Conservation (phyloP, 2,797 vertebrate species). For the Dicrostonyx torquatus region DNA sequence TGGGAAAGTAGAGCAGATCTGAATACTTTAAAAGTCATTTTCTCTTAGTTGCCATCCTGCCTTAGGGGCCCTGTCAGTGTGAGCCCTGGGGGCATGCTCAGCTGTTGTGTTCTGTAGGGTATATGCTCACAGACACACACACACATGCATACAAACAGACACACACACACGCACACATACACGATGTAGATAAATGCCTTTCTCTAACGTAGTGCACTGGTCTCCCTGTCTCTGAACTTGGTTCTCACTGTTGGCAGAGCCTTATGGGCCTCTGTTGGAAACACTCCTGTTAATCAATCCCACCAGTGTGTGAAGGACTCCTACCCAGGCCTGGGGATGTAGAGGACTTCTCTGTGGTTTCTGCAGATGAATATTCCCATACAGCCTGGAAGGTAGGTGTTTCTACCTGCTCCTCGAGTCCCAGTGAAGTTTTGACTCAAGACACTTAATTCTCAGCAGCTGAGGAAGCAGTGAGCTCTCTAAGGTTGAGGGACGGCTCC, state of each 20-base stretch:
- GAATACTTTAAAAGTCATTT: fast-evolving
- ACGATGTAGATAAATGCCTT: fast-evolving
- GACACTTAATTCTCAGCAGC: neutral
- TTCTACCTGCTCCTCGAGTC: fast-evolving
- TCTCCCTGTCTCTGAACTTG: fast-evolving
- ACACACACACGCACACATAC: neutral
- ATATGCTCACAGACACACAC: too few species aligned
- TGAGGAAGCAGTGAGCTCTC: neutral
- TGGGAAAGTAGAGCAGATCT: neutral
- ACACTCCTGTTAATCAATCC: neutral
- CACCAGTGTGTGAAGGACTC: fast-evolving
- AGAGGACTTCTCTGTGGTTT: neutral
- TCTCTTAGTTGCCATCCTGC: fast-evolving
- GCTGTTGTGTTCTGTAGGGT: fast-evolving
- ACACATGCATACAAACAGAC: neutral
- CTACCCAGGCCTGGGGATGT: fast-evolving
- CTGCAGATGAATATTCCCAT: neutral
- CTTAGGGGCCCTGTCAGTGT: fast-evolving
- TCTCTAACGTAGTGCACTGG: fast-evolving
- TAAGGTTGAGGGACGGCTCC: fast-evolving
- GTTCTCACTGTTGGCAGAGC: fast-evolving
- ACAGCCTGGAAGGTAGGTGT: neutral
- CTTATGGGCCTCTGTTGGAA: fast-evolving
- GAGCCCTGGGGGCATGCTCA: fast-evolving
- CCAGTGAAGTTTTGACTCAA: fast-evolving